A percentile compares a stretch with the other conserved stretches of the same genome.
Conservation (phyloP, 2,113 vertebrate genomes). For the Lamprotornis superbus region DNA sequence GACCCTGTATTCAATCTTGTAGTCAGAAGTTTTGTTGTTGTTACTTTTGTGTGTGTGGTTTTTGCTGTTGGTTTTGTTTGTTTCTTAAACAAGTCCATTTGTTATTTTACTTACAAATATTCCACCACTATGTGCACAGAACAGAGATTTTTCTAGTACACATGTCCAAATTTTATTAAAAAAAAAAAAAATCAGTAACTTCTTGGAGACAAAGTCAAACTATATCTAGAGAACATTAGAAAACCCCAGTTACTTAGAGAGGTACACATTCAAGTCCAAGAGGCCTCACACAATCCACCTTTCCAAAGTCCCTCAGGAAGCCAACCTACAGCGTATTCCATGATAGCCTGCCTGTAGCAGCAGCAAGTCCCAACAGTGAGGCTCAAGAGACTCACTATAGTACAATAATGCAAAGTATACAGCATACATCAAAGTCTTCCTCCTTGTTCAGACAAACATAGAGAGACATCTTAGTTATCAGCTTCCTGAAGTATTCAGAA, state of each 20-base stretch:
- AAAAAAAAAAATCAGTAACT: background rate
- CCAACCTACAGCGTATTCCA: accelerated
- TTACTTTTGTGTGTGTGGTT: background rate
- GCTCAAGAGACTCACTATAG: background rate
- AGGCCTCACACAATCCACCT: background rate
- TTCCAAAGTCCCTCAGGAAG: background rate
- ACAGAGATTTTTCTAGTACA: constrained; percentile 17
- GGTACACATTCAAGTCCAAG: background rate
- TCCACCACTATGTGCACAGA: constrained; percentile 32
- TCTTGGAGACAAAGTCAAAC: background rate
- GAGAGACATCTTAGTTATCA: background rate
- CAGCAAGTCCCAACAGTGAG: background rate
- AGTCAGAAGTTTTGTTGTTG: background rate
- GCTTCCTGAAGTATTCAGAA: background rate
- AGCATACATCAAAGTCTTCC: background rate
- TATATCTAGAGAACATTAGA: background rate
- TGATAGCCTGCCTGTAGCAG: background rate
- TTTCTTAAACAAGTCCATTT: background rate
- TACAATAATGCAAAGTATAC: background rate
- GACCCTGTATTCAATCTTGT: constrained; percentile 33
- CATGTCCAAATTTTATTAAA: background rate
- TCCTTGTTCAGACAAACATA: background rate
- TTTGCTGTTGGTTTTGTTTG: background rate
- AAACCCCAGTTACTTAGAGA: constrained; percentile 8
- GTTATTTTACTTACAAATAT: background rate